Base-by-base conservation (phyloP, 2,888 invertebrate species). In the Phyllotreta cruciferae region DNA sequence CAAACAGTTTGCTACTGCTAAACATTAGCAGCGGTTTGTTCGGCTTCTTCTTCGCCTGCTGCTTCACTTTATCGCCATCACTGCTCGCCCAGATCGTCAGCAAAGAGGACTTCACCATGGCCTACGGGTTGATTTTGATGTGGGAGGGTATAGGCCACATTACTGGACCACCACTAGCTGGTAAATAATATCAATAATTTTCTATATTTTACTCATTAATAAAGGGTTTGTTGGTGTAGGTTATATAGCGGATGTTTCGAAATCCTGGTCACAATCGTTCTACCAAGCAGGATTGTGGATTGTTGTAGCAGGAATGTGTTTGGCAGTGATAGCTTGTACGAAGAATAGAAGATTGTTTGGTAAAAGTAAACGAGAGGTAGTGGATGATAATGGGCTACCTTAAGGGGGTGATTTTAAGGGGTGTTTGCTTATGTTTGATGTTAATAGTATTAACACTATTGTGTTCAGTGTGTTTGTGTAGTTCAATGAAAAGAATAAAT, bases 61-160 rank as follows among this genome's bases (percentile, higher is more conserved):
- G 91, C 64, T 96, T 94, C 80, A 91, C 94, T 0, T 91, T 96
- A 71, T 94, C 95, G 0, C 94, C 95, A 0, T 92, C 94, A 74
- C 89, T 98, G 72, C 82, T 96, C 69, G 94, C 95, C 52, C 90
- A 93, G 75, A 82, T 96, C 74, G 91, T 96, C 37, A 93, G 94
- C 4, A 82, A 97, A 77, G 94, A 96, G 78, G 88, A 93, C 69
- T 95, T 98, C 78, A 95, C 96, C 6, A 90, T 91, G 66, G 96
- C 95, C 11, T 97, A 96, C 80, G 97, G 97, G 14, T 81, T 97
- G 71, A 89, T 92, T 71, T 83, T 96, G 72, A 82, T 97, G 61
- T 92, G 94, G 65, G 95, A 97, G 81, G 98, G 98, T 8, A 88
- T 96, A 66, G 96, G 96, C 3, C 95, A 95, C 83, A 85, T 97